phyloP scores from a whole-genome alignment of 2,113 vertebrate genomes.

The Acanthochromis polyacanthus region DNA sequence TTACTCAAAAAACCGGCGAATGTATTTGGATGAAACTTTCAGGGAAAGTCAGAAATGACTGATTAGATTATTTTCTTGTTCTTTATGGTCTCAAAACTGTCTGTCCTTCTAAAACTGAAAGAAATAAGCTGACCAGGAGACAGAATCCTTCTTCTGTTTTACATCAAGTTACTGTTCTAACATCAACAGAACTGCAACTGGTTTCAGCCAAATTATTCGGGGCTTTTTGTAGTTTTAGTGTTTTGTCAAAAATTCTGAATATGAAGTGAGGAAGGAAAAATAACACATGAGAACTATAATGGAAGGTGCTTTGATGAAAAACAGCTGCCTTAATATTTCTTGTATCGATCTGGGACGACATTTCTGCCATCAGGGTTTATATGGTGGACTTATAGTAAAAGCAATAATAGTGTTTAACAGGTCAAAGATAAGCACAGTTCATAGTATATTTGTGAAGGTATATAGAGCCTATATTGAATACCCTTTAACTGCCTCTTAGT shows the following conservation, averaged over 20 bases:
- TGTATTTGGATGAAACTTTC: too few species aligned
- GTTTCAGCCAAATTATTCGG: background rate
- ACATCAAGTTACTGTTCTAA: background rate
- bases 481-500: too few species aligned
- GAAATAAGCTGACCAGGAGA: constrained; percentile 7
- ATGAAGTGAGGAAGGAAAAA: constrained; percentile 28
- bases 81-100: constrained; percentile 18
- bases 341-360: too few species aligned
- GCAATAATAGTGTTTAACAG: too few species aligned
- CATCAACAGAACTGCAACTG: background rate
- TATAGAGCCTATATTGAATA: too few species aligned
- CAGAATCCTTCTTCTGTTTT: constrained; percentile 8
- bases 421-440: too few species aligned
- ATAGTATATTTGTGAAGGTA: too few species aligned
- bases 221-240: constrained; percentile 27
- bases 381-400: too few species aligned
- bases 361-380: too few species aligned
- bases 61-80: background rate
- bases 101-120: constrained; percentile 4
- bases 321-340: too few species aligned
- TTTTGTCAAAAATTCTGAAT: constrained; percentile 29
- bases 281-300: constrained; percentile 28
- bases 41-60: too few species aligned
- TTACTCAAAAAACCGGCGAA: too few species aligned
- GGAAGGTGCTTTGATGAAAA: constrained; percentile 4